phyloP scores from a whole-genome alignment of 1,140 invertebrate genomes.

The Pygmarrhopalites habei region DNA sequence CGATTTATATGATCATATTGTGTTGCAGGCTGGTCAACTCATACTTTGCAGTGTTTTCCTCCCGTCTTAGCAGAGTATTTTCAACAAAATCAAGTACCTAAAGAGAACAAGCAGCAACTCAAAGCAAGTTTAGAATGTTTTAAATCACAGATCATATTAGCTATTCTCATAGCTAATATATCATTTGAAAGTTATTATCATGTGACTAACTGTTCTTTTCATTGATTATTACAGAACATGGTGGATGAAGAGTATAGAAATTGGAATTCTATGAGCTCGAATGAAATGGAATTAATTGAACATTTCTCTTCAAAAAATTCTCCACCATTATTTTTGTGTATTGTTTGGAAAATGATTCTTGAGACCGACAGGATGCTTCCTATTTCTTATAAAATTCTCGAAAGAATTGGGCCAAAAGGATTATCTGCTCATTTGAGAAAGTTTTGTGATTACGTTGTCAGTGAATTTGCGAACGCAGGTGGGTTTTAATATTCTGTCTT shows the following conservation, averaged over 20 bases:
- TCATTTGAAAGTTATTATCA: too few species aligned
- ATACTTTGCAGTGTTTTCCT: slow-evolving; percentile 86
- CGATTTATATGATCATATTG: too few species aligned
- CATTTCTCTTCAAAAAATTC: slow-evolving; percentile 87
- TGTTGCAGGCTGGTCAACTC: slow-evolving; percentile 88
- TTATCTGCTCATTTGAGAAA: slow-evolving; percentile 83
- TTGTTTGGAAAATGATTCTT: slow-evolving; percentile 93
- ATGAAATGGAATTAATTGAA: slow-evolving; percentile 90
- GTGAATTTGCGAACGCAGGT: slow-evolving; percentile 73
- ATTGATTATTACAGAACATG: slow-evolving; percentile 63
- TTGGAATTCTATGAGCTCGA: slow-evolving; percentile 86
- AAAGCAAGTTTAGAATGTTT: slow-evolving; percentile 52
- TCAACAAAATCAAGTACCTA: slow-evolving; percentile 68
- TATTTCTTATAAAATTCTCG: slow-evolving; percentile 89
- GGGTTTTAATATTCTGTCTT: slow-evolving; percentile 1
- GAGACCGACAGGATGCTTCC: slow-evolving; percentile 84
- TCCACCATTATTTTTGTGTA: slow-evolving; percentile 76
- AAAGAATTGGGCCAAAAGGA: slow-evolving; percentile 82
- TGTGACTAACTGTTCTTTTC: too few species aligned
- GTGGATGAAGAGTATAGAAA: slow-evolving; percentile 92
- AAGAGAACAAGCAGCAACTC: slow-evolving; percentile 81
- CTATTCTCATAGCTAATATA: too few species aligned
- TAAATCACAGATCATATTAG: slow-evolving; percentile 4
- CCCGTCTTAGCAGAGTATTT: slow-evolving; percentile 80
- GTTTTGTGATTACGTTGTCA: slow-evolving; percentile 89